Base-by-base conservation (phyloP, 2,888 invertebrate genomes). In the Andrena marginata region DNA sequence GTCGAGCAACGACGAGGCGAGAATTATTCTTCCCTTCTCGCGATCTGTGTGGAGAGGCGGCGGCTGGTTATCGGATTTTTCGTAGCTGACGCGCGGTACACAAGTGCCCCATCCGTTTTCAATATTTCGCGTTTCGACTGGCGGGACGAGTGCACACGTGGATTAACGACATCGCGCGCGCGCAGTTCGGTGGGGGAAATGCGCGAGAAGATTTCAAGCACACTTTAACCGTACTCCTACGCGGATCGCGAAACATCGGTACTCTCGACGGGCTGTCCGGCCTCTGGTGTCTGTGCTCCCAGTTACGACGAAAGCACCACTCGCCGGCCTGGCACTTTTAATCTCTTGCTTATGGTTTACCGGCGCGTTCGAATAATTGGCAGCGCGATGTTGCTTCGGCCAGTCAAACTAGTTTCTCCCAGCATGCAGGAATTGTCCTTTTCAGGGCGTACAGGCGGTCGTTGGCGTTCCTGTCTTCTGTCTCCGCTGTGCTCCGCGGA, bases 281-380 rank as follows among this genome's bases (percentile, higher is more conserved):
- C 23, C 23, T 51, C 62, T 35, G 42, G 70, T 42, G 62, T 48
- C 56, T 59, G 51, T n/a, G 23, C 60, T 31, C 16, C 4, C 13
- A 49, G 65, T 31, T 63, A 29, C 65, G 20, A 51, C 65, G 49
- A 63, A 70, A 77, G 72, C 72, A 73, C 76, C 63, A 71, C 73
- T 77, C 60, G 59, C 51, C 51, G 73, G 2, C 49, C 59, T n/a
- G 62, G 49, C 64, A 49, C 72, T 72, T 77, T 77, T 73, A 73
- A 77, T 77, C 73, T 48, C 65, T 73, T 73, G 73, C 73, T 77
- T 77, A 77, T 73, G 77, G 35, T 65, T 73, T 65, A 73, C 60
- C 73, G 62, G 29, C 8, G 33, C 35, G 62, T 8, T 4, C 29
- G 33, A 62, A 62, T 62, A 62, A 62, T 62, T 62, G 62, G 29